phyloP scores from a whole-genome alignment of 2,888 invertebrate species.

The Merodon equestris region DNA sequence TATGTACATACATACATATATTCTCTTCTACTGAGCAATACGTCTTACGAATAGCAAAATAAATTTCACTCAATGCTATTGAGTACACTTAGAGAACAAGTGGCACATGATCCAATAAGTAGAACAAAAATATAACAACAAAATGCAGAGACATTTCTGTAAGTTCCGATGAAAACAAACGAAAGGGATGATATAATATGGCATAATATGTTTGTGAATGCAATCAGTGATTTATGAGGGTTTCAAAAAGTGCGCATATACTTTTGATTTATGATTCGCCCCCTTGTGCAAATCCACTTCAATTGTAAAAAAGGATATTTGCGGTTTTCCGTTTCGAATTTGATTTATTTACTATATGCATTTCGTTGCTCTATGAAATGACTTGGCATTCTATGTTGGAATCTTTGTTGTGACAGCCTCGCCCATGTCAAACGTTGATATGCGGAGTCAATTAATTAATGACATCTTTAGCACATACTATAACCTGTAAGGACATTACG shows the following conservation, averaged over 20 bases:
- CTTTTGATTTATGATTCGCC: conserved; percentile 53
- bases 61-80: conserved; percentile 59
- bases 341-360: conserved; percentile 53
- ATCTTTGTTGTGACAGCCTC: conserved; percentile 55
- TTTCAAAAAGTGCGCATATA: conserved; percentile 55
- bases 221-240: conserved; percentile 66
- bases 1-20: conserved; percentile 21
- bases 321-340: conserved; percentile 61
- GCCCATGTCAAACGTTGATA: conserved; percentile 58
- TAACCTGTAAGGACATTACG: conserved; percentile 58
- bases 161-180: conserved; percentile 45
- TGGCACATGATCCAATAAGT: conserved; percentile 56
- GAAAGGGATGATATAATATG: conserved; percentile 57
- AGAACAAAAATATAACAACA: conserved; percentile 11
- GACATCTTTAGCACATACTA: conserved; percentile 57
- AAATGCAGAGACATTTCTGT: conserved; percentile 28
- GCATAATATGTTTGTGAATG: conserved; percentile 68
- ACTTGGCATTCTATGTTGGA: conserved; percentile 47
- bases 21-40: conserved; percentile 2
- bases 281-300: conserved; percentile 53
- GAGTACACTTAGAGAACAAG: conserved; percentile 32
- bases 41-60: conserved; percentile 43
- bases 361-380: conserved; percentile 15
- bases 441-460: conserved; percentile 66
- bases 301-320: conserved; percentile 56